Evolutionary conservation across 2,888 invertebrate genomes (phyloP), one percentile per base, ranked within the genome.

Genomic region (Amphipyra berbera): DNA sequence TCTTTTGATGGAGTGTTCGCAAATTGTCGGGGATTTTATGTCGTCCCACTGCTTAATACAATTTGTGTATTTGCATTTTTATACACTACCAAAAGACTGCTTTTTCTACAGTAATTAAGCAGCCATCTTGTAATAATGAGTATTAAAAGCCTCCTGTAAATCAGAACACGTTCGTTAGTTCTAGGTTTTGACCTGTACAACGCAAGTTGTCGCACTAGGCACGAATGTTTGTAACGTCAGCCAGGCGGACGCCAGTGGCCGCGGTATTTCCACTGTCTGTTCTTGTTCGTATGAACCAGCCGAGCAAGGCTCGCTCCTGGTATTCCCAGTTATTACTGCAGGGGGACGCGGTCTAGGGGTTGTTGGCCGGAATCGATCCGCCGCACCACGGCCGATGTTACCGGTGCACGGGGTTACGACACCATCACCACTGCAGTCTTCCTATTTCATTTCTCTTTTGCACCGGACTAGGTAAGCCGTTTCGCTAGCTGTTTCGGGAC

Each of bases 341-440:
- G 87, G 90, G 92, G 91, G 90, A 87, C 83, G 86, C 78, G 82
- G 83, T 78, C 80, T 84, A 85, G 91, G 82, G 94, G 93, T 94
- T 93, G 93, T 92, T 94, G 94, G 88, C 93, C 93, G 88, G 81
- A 73, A 94, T 94, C 93, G 94, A 94, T 93, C 87, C 87, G 82
- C 84, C 88, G 88, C 88, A 89, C 85, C 90, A 89, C 85, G 70
- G 82, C 77, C 80, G 78, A 79, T 88, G 88, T 88, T 89, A 90
- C 86, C 89, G 84, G 88, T 92, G 90, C 90, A 92, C 88, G 86
- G 82, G 89, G 90, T 91, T 92, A 92, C 87, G 79, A 79, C 85
- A 88, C 85, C 87, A 87, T 85, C 83, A 83, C 78, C 81, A 84
- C 84, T 90, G 89, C 91, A 91, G 86, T 83, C 70, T 75, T 70